Evolutionary conservation across 92 coral and sea anemone species (phyloP).

Genomic region (Actinostola sp.): DNA sequence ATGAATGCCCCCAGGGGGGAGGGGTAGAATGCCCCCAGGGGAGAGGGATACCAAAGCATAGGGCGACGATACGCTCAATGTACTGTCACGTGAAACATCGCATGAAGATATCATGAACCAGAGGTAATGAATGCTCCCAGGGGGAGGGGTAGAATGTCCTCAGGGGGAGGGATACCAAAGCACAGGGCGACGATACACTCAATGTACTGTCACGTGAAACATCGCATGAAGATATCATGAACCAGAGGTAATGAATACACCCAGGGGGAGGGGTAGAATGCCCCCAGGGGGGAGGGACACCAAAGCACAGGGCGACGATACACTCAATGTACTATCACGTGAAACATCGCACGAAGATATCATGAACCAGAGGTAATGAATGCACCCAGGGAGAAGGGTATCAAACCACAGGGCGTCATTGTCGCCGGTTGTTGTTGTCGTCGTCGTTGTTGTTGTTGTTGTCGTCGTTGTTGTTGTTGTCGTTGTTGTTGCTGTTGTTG

Average conservation of each 20-base stretch:
- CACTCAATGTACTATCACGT: background rate
- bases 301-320: too few species aligned
- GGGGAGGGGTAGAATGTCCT: too few species aligned
- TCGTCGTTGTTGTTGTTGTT: too few species aligned
- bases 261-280: too few species aligned
- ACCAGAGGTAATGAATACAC: too few species aligned
- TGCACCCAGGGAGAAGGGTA: background rate
- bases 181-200: background rate
- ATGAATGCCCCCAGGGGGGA: too few species aligned
- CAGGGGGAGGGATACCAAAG: conserved; percentile 12
- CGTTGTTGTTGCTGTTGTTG: too few species aligned
- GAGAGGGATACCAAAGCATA: too few species aligned
- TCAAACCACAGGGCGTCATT: background rate
- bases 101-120: conserved; percentile 39
- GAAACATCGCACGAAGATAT: conserved; percentile 33
- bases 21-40: too few species aligned
- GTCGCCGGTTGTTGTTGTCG: background rate
- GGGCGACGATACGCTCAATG: too few species aligned
- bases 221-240: conserved; percentile 29
- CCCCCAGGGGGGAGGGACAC: too few species aligned
- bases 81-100: conserved; percentile 3
- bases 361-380: background rate
- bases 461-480: background rate
- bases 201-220: conserved; percentile 6
- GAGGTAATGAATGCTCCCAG: too few species aligned